These are phyloP conservation scores for Varroa destructor DNA, from an alignment of 1,140 invertebrate species.

Conservation along the genomic window DNA sequence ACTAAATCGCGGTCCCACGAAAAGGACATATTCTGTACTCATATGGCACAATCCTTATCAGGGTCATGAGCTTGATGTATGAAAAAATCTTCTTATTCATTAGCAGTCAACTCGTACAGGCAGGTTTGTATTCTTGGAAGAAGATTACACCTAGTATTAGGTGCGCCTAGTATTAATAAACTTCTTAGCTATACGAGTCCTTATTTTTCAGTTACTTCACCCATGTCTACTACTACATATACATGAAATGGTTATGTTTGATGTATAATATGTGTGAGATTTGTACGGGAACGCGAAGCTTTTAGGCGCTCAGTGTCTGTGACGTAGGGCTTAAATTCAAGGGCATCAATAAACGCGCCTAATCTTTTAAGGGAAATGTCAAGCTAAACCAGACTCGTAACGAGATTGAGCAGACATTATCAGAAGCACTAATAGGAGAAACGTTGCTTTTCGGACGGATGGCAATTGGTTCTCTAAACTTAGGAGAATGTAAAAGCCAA, in stretches of 20 bases:
- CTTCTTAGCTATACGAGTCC: too few species aligned
- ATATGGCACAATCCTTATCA: not conserved
- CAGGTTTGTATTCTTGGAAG: not conserved
- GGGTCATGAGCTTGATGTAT: not conserved
- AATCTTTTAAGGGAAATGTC: constrained; percentile 39
- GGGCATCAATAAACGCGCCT: constrained; percentile 38
- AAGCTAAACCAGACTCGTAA: constrained; percentile 36
- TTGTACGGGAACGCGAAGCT: too few species aligned
- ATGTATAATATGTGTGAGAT: too few species aligned
- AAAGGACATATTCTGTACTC: not conserved
- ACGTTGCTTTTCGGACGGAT: constrained; percentile 48
- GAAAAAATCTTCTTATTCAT: not conserved
- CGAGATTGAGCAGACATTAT: constrained; percentile 44
- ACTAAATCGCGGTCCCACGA: not conserved
- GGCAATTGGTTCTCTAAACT: constrained; percentile 43
- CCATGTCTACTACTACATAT: too few species aligned
- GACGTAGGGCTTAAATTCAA: constrained; percentile 38
- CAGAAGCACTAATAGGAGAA: constrained; percentile 48
- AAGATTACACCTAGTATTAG: too few species aligned
- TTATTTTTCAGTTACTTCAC: too few species aligned
- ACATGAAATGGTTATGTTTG: too few species aligned
- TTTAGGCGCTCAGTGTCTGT: not conserved
- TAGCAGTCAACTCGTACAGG: not conserved
- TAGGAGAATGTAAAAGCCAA: constrained; percentile 43
- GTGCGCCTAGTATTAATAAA: too few species aligned